Evolutionary conservation across 2,888 invertebrate genomes (phyloP).

Genomic region (Pheosia tremula): DNA sequence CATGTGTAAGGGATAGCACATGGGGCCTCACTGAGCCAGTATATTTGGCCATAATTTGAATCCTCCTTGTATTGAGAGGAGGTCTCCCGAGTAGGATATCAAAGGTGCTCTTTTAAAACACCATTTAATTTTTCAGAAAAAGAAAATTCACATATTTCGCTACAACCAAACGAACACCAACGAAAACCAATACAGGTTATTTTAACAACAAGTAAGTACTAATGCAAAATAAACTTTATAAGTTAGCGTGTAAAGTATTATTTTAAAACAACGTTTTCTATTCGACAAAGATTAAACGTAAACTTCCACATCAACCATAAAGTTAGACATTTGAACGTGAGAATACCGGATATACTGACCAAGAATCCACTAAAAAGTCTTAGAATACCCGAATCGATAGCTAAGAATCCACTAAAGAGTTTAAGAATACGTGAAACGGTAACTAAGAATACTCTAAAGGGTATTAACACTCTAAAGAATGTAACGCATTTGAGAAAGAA

Average conservation of each 20-base stretch:
- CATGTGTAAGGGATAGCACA: too few relatives aligned
- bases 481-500: slow-evolving; percentile 29
- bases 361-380: slow-evolving; percentile 1
- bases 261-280: slow-evolving; percentile 30
- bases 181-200: slow-evolving; percentile 45
- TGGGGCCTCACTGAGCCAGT: too few relatives aligned
- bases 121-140: slow-evolving; percentile 46
- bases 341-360: neutral
- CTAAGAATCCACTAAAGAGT: slow-evolving; percentile 1
- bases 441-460: slow-evolving; percentile 8
- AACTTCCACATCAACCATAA: slow-evolving; percentile 4
- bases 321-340: neutral
- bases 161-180: slow-evolving; percentile 30
- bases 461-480: slow-evolving; percentile 18
- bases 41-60: too few relatives aligned
- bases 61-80: too few relatives aligned
- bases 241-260: neutral
- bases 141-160: slow-evolving; percentile 49
- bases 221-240: neutral
- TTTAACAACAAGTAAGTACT: slow-evolving; percentile 42
- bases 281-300: slow-evolving; percentile 10
- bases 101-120: too few relatives aligned
- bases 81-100: too few relatives aligned
- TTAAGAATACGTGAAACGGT: slow-evolving; percentile 5
- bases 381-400: neutral